Conservation (phyloP, 2,797 vertebrate species). For the Florisuga fusca region DNA sequence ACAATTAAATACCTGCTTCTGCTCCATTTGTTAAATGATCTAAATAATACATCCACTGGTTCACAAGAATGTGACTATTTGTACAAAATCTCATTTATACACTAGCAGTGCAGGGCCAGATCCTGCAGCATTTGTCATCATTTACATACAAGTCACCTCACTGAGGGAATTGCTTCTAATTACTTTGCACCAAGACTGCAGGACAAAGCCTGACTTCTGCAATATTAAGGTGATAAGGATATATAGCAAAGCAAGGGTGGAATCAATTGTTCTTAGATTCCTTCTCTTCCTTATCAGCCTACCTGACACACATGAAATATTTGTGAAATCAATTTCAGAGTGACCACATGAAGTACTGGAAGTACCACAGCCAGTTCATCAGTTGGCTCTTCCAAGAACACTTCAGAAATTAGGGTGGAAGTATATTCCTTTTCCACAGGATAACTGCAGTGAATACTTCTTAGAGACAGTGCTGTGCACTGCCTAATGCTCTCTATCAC, state of each 20-base stretch:
- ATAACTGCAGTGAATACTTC: not conserved
- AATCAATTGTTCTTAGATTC: conserved; percentile 33
- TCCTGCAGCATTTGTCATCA: not conserved
- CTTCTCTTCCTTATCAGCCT: not conserved
- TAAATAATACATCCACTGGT: conserved; percentile 34
- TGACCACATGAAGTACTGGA: not conserved
- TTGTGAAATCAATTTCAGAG: conserved; percentile 36
- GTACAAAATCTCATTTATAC: not conserved
- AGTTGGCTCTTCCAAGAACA: not conserved
- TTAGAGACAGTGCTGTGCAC: not conserved
- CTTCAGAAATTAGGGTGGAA: conserved; percentile 10
- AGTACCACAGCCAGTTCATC: not conserved
- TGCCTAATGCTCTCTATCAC: not conserved
- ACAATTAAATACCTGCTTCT: conserved; percentile 67
- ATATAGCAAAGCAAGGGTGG: not conserved
- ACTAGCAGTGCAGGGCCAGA: not conserved
- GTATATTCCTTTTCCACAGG: not conserved
- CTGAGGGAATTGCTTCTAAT: not conserved
- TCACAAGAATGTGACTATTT: conserved; percentile 23
- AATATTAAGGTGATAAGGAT: not conserved
- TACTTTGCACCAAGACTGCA: not conserved
- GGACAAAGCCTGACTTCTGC: not conserved
- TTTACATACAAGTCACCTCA: not conserved
- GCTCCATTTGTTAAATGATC: conserved; percentile 44
- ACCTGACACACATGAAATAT: conserved; percentile 27